Percentiles rank a stretch among this genome's conserved stretches.
Conservation (phyloP, 2,113 vertebrate genomes). For the Pygoscelis antarcticus region DNA sequence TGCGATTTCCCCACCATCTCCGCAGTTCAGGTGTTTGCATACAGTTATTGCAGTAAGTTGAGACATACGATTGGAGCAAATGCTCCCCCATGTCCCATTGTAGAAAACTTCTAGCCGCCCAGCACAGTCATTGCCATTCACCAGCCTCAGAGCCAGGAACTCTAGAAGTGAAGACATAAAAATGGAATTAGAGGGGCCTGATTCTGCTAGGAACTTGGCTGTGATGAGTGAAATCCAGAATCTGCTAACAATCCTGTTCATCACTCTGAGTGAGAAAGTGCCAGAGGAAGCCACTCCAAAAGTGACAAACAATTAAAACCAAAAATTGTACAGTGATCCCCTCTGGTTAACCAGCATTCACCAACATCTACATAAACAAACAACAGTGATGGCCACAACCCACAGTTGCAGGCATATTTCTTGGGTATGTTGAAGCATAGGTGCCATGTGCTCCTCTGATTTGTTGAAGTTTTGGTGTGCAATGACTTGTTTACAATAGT, state of each 20-base stretch:
- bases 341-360: background rate
- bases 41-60: background rate
- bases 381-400: background rate
- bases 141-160: constrained; percentile 44
- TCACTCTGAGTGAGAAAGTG: background rate
- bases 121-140: background rate
- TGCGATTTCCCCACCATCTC: background rate
- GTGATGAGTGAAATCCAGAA: background rate
- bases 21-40: constrained; percentile 42
- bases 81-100: constrained; percentile 46
- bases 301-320: background rate
- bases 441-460: background rate
- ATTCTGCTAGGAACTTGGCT: background rate
- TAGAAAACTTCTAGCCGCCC: constrained; percentile 57
- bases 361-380: background rate
- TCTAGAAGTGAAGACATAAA: constrained; percentile 1
- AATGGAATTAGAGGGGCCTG: background rate
- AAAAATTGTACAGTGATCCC: background rate
- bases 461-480: background rate
- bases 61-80: constrained; percentile 55
- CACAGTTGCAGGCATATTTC: background rate
- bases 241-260: background rate
- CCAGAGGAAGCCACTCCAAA: background rate
- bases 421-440: background rate
- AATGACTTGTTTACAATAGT: background rate